A percentile compares a stretch with the other conserved stretches of the same genome.
Evolutionary conservation across 1,140 invertebrate genomes (phyloP).

Genomic region (Drosophila watanabei): DNA sequence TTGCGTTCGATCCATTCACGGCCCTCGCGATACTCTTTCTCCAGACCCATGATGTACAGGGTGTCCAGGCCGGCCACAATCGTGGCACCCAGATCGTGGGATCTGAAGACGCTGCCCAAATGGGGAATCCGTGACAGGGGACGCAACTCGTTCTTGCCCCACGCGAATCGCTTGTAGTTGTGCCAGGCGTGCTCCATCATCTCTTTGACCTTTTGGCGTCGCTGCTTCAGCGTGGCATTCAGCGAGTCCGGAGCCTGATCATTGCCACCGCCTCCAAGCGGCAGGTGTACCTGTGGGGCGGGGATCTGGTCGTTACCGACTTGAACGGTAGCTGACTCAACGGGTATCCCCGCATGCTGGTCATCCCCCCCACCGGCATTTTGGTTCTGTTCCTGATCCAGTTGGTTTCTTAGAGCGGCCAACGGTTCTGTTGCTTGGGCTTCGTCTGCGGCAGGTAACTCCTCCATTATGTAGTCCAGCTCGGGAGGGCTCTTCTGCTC

Average conservation of each 20-base stretch:
- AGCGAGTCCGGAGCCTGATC: constrained; percentile 38
- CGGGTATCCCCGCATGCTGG: constrained; percentile 46
- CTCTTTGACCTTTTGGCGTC: constrained; percentile 70
- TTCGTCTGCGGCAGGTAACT: constrained; percentile 54
- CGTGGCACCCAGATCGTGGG: constrained; percentile 94
- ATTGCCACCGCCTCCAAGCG: constrained; percentile 46
- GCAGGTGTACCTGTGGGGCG: constrained; percentile 47
- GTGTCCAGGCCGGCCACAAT: constrained; percentile 99
- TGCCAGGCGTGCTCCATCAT: constrained; percentile 95
- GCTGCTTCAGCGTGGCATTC: constrained; percentile 49
- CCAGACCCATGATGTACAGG: constrained; percentile 98
- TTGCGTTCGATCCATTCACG: constrained; percentile 97
- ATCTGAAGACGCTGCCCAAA: constrained; percentile 96
- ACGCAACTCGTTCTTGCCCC: constrained; percentile 98
- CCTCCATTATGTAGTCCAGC: constrained; percentile 86
- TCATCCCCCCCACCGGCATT: constrained; percentile 3
- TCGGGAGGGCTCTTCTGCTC: constrained; percentile 94
- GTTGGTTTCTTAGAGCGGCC: constrained; percentile 26
- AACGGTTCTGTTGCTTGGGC: not conserved
- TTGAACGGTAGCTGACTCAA: constrained; percentile 44
- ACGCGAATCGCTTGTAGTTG: constrained; percentile 97
- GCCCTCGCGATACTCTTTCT: constrained; percentile 96
- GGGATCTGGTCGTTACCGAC: constrained; percentile 1
- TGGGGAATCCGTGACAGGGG: constrained; percentile 97
- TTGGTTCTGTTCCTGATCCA: constrained; percentile 20